Conservation (phyloP, 2,113 vertebrate genomes). For the Petaurus breviceps region DNA sequence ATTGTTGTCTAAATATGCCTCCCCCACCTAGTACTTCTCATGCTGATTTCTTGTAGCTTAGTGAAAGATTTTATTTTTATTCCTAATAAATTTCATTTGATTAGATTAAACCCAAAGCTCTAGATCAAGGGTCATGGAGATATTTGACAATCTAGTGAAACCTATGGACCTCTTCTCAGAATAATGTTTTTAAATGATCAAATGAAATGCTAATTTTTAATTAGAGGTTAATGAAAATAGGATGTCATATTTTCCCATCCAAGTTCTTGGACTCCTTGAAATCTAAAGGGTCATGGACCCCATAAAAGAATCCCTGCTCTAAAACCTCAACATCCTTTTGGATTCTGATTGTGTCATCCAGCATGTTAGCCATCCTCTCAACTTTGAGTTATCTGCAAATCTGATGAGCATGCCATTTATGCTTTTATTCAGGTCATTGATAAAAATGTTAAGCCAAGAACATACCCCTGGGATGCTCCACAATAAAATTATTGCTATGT, state of each 20-base stretch:
- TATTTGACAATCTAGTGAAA: not conserved
- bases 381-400: not conserved
- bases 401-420: not conserved
- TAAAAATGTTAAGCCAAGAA: not conserved
- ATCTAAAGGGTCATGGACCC: not conserved
- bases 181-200: not conserved
- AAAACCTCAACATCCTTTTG: not conserved
- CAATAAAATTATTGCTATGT: not conserved
- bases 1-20: not conserved
- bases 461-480: not conserved
- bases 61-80: not conserved
- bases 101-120: not conserved
- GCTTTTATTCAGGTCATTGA: not conserved
- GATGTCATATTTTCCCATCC: not conserved
- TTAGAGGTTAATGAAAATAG: not conserved
- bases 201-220: not conserved
- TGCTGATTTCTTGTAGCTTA: not conserved
- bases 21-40: not conserved
- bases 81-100: not conserved
- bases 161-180: not conserved
- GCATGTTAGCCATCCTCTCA: not conserved
- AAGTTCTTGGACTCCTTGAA: not conserved
- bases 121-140: too few relatives aligned
- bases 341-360: not conserved
- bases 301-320: not conserved